Base-by-base conservation (phyloP, 2,113 vertebrate species). In the Anthoscopus minutus region DNA sequence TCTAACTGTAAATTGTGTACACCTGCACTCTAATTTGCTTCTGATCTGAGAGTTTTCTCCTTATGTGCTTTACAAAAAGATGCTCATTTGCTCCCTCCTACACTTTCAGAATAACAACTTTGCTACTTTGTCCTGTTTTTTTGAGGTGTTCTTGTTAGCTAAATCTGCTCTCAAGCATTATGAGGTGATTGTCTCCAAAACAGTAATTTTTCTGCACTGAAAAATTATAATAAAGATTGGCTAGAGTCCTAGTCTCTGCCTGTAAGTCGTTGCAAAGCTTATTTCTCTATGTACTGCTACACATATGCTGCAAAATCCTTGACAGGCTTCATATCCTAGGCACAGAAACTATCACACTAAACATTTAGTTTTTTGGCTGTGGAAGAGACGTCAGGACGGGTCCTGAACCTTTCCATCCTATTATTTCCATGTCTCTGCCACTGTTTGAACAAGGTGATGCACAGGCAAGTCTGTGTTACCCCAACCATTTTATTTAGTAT, bases 1-100 rank as follows among this genome's bases (percentile, higher is more conserved):
- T 67, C 58, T 88, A 64, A 38, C 85, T 65, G 31, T 93, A 81
- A 78, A 84, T 90, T 86, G 72, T 86, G 62, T 72, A 69, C 86
- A 90, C 88, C 90, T 92, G 85, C 67, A 64, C 76, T 81, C 71
- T 62, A 56, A 56, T 88, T 93, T 92, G 15, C 47, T 81, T 88
- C 64, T 88, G 89, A 95, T 91, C 79, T 86, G 85, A 88, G 18
- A 94, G 83, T 94, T 94, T 92, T 90, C 76, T 92, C 64, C 64
- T 91, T 62, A 64, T 74, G 71, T 57, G 40, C 56, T 86, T 84
- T 37, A 53, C 18, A 33, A 93, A 94, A 88, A 88, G 88, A 84
- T 92, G 60, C 27, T 94, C 69, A 61, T 95, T 93, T 94, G 38
- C 28, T 93, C 73, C 89, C 77, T 93, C 88, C 90, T 27, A 94